Conservation (phyloP, 2,797 vertebrate species). For the Schizopygopsis malacanthus region DNA sequence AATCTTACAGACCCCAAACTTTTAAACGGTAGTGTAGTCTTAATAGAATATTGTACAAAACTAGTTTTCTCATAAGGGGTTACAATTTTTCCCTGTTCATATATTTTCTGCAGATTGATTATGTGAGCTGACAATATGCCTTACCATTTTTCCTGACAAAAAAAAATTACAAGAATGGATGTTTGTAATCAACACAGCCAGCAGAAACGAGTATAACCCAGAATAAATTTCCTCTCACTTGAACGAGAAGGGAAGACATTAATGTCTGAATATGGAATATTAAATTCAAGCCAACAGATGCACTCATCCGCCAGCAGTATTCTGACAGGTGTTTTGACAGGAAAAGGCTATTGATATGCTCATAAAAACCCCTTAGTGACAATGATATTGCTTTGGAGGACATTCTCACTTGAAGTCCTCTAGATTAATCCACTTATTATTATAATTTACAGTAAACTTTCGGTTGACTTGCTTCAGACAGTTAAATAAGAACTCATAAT, state of each 20-base stretch:
- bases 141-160: slow-evolving; percentile 35
- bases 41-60: not conserved
- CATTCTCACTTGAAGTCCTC: slow-evolving; percentile 28
- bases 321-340: slow-evolving; percentile 57
- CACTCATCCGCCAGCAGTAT: slow-evolving; percentile 44
- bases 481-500: not conserved
- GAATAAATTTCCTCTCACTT: slow-evolving; percentile 59
- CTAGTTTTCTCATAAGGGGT: slow-evolving; percentile 21
- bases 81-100: slow-evolving; percentile 27
- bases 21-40: not conserved
- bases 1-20: too few relatives aligned
- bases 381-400: slow-evolving; percentile 46
- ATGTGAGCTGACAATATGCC: slow-evolving; percentile 69
- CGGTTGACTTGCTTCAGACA: slow-evolving; percentile 7
- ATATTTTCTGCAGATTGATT: slow-evolving; percentile 67
- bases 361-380: slow-evolving; percentile 50
- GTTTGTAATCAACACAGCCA: slow-evolving; percentile 44
- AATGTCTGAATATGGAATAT: slow-evolving; percentile 54
- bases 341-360: slow-evolving; percentile 28
- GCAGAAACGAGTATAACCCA: slow-evolving; percentile 53
- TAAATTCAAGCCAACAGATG: slow-evolving; percentile 33
- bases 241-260: slow-evolving; percentile 41
- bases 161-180: slow-evolving; percentile 11
- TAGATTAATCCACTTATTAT: slow-evolving; percentile 29
- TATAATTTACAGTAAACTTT: slow-evolving; percentile 28